phyloP scores from a whole-genome alignment of 1,140 invertebrate genomes.

The Vanessa atalanta region DNA sequence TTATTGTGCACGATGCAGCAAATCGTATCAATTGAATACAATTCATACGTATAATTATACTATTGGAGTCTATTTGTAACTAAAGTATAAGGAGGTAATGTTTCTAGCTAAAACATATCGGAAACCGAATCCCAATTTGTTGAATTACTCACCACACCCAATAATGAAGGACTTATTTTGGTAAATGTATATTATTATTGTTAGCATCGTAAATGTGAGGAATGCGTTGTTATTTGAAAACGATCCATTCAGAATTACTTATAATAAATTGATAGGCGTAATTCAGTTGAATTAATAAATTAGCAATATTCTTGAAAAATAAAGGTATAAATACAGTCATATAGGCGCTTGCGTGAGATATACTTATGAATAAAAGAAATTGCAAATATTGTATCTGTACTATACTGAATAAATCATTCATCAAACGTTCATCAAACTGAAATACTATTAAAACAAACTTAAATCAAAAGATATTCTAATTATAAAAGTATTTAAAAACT shows the following conservation, averaged over 20 bases:
- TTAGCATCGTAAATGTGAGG: not conserved
- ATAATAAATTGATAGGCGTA: conserved; percentile 3
- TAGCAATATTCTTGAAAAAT: too few relatives aligned
- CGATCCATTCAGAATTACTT: not conserved
- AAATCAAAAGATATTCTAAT: too few relatives aligned
- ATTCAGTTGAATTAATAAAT: not conserved
- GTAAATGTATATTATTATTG: conserved; percentile 20
- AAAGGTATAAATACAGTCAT: too few relatives aligned
- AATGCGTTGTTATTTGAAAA: not conserved
- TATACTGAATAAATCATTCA: too few relatives aligned
- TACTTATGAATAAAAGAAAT: too few relatives aligned
- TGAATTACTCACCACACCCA: conserved; percentile 22
- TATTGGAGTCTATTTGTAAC: conserved; percentile 21
- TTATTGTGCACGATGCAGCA: conserved; percentile 19
- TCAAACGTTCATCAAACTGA: too few relatives aligned
- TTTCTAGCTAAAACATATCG: conserved; percentile 14
- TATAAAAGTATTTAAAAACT: too few relatives aligned
- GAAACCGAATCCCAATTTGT: conserved; percentile 15
- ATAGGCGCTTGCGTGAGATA: too few relatives aligned
- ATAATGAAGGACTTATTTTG: conserved; percentile 16
- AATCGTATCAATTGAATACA: conserved; percentile 28
- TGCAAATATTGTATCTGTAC: too few relatives aligned
- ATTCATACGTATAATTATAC: conserved; percentile 26
- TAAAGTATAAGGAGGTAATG: not conserved
- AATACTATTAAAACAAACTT: too few relatives aligned